These are phyloP conservation scores for Griposia aprilina DNA, from an alignment of 2,888 invertebrate species.

Conservation along the genomic window DNA sequence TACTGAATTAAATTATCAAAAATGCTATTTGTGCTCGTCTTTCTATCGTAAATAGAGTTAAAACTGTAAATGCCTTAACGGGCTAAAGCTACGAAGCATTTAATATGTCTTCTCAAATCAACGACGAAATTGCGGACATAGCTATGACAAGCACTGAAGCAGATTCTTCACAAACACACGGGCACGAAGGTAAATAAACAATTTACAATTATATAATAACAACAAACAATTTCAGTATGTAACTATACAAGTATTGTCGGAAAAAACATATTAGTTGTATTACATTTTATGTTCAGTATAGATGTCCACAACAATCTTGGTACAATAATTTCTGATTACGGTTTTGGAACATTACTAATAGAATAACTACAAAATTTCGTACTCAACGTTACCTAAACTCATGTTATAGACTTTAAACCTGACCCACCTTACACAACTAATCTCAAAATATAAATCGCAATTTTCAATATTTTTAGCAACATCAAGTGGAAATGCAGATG, in stretches of 20 bases:
- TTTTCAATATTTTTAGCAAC: conserved; percentile 69
- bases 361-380: not conserved
- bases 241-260: conserved; percentile 12
- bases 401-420: not conserved
- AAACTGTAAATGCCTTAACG: conserved; percentile 25
- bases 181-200: conserved; percentile 86
- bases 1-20: conserved; percentile 15
- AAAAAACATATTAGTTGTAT: not conserved
- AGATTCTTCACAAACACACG: conserved; percentile 85
- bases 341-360: not conserved
- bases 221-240: conserved; percentile 48
- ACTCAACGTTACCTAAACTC: not conserved
- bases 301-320: not conserved
- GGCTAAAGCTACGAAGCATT: conserved; percentile 21
- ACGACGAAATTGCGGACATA: conserved; percentile 82
- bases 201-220: conserved; percentile 64
- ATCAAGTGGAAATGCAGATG: conserved; percentile 81
- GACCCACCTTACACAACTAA: too few relatives aligned
- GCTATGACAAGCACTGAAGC: conserved; percentile 83
- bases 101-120: conserved; percentile 77
- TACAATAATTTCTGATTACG: not conserved
- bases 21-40: conserved; percentile 36
- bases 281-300: not conserved
- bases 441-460: not conserved
- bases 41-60: conserved; percentile 23